Conservation (phyloP, 2,888 invertebrate genomes). For the Drosophila anomelani region DNA sequence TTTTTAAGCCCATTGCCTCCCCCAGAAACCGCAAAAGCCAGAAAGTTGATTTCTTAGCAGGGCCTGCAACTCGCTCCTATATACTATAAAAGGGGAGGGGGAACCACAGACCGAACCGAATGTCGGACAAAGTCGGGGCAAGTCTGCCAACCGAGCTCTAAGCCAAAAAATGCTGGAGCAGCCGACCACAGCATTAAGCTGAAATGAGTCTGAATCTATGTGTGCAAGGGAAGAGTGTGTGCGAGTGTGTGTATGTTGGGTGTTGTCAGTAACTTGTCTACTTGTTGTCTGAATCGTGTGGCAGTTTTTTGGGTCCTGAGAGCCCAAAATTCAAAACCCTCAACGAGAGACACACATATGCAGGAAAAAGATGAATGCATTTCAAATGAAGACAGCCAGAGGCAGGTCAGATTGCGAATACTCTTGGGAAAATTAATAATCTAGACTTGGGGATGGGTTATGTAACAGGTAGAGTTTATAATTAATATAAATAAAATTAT, state of each 20-base stretch:
- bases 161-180: slow-evolving; percentile 55
- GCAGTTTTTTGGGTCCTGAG: slow-evolving; percentile 42
- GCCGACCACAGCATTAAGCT: slow-evolving; percentile 65
- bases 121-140: slow-evolving; percentile 49
- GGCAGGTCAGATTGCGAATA: slow-evolving; percentile 13
- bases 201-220: slow-evolving; percentile 34
- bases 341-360: slow-evolving; percentile 27
- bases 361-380: slow-evolving; percentile 73
- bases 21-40: slow-evolving; percentile 67
- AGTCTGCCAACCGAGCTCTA: slow-evolving; percentile 18
- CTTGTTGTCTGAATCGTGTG: slow-evolving; percentile 70
- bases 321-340: slow-evolving; percentile 53
- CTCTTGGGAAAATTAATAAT: neutral
- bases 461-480: too few relatives aligned
- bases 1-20: slow-evolving; percentile 68
- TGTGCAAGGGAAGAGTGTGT: slow-evolving; percentile 11
- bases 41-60: slow-evolving; percentile 77
- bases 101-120: slow-evolving; percentile 59
- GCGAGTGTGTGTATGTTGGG: slow-evolving; percentile 8
- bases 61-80: slow-evolving; percentile 17
- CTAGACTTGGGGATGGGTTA: neutral
- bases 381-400: slow-evolving; percentile 60
- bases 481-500: too few relatives aligned
- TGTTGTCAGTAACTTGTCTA: slow-evolving; percentile 72
- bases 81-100: slow-evolving; percentile 12